phyloP scores from a whole-genome alignment of 2,113 vertebrate genomes.

The Caranx ignobilis region DNA sequence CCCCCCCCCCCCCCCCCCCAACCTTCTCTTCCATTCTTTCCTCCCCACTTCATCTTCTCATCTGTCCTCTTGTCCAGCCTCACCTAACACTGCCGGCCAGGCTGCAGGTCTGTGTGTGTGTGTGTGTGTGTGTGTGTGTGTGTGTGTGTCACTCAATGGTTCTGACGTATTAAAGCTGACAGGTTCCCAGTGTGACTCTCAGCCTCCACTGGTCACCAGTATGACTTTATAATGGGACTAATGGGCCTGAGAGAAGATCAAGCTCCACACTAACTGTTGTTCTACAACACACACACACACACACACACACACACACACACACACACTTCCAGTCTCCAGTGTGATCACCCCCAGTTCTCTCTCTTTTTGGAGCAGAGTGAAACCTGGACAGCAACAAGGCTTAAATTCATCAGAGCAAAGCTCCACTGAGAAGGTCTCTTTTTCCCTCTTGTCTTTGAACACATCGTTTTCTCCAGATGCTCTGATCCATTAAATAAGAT shows the following conservation, averaged over 20 bases:
- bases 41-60: slow-evolving; percentile 10
- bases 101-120: slow-evolving; percentile 13
- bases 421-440: no score
- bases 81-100: slow-evolving; percentile 34
- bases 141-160: slow-evolving; percentile 34
- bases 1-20: not conserved
- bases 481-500: no score
- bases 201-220: slow-evolving; percentile 59
- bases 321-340: not conserved
- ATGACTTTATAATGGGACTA: slow-evolving; percentile 47
- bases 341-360: no score
- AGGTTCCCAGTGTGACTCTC: slow-evolving; percentile 55
- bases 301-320: slow-evolving; percentile 18
- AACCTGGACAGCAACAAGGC: no score
- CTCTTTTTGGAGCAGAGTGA: no score
- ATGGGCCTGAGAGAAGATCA: slow-evolving; percentile 47
- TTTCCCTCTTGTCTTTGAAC: no score
- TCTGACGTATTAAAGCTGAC: slow-evolving; percentile 65
- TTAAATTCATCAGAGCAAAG: no score
- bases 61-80: slow-evolving; percentile 14
- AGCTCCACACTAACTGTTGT: not conserved
- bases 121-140: slow-evolving; percentile 20
- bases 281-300: slow-evolving; percentile 5
- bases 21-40: not conserved
- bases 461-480: no score